Evolutionary conservation across 2,113 vertebrate species (phyloP).

Genomic region (Eonycteris spelaea): DNA sequence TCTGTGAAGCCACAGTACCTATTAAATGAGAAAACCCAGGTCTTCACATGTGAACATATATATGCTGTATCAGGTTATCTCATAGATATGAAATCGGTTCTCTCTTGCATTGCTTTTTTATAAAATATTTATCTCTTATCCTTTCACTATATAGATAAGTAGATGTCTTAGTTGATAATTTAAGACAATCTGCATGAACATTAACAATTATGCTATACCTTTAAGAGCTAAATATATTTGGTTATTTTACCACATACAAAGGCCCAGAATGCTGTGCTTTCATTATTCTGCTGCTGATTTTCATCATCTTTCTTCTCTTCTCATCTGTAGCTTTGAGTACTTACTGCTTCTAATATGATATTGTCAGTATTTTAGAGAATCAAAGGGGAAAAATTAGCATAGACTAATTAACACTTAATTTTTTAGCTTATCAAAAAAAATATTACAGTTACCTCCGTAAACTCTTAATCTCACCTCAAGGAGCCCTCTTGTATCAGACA

Average conservation of each 20-base stretch:
- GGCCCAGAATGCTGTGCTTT: background rate
- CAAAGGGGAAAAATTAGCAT: background rate
- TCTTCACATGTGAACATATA: background rate
- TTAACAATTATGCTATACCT: background rate
- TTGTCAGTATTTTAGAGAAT: background rate
- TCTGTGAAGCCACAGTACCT: background rate
- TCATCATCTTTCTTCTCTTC: background rate
- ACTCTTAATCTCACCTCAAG: background rate
- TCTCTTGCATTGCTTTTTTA: background rate
- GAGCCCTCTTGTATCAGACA: background rate
- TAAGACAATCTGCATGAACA: background rate
- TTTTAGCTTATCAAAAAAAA: background rate
- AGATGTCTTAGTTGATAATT: background rate
- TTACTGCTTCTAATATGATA: background rate
- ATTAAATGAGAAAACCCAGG: background rate
- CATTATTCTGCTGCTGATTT: background rate
- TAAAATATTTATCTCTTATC: background rate
- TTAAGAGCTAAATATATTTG: background rate
- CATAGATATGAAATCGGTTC: background rate
- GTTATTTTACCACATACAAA: background rate
- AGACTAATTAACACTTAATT: background rate
- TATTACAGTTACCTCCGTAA: background rate
- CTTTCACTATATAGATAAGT: background rate
- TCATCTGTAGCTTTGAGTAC: background rate
- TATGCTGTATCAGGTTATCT: fast-evolving